Evolutionary conservation across 92 coral and sea anemone species (phyloP), one percentile per base, ranked within the genome.

Genomic region (Porites divaricata): DNA sequence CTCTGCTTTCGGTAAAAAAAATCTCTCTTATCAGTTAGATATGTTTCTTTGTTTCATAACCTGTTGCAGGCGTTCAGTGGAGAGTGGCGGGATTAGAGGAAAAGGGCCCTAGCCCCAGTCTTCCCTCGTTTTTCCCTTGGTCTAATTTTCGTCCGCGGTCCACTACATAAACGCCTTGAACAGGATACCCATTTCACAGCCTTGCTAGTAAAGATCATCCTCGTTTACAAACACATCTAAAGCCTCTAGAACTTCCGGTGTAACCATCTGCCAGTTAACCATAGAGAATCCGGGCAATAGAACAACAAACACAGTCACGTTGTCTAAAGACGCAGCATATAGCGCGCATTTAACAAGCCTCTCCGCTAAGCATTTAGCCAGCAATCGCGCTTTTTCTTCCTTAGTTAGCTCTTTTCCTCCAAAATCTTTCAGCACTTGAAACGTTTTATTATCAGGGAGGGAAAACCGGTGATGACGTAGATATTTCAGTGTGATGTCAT

Each of bases 291-390:
- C 99, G 5, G 93, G 94, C 63, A 97, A 80, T 57, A 97, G 92
- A 69, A 91, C 79, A 57, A 88, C 94, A 77, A 95, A 87, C 2
- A 93, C 98, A 10, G 98, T 90, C 25, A 89, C 73, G 68, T 95
- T 91, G 80, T 89, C 95, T 53, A 90, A 82, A 9, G 97, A 90
- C 9, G 96, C 99, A n/a, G 99, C 98, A 16, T 95, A 74, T 57
- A 97, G 78, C n/a, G 98, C 95, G 70, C 95, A 87, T 74, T 91
- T 93, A 35, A 97, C 94, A 14, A 97, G 92, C 76, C 99, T 92
- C 84, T 91, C 92, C 71, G 96, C 84, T 15, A 97, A 67, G 61
- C 79, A 79, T 89, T 91, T 93, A 57, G 97, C 98, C 70, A 97
- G 77, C 45, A 97, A 76, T 10, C 91, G 88, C 83, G 93, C 94